phyloP scores from a whole-genome alignment of 2,113 vertebrate genomes.

The Aythya baeri region DNA sequence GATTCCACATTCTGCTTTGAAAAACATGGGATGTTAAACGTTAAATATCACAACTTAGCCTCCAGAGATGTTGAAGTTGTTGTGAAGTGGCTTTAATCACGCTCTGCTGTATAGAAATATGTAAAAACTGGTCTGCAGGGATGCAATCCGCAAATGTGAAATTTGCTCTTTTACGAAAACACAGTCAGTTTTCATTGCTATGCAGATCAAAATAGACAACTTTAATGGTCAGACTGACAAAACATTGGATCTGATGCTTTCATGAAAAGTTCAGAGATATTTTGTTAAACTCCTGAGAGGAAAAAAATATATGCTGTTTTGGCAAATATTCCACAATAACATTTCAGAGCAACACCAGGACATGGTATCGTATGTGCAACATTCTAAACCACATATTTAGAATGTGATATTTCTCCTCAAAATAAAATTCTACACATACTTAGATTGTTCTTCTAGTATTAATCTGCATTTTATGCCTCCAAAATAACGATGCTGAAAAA shows the following conservation, averaged over 20 bases:
- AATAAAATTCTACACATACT: not conserved
- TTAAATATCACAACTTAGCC: not conserved
- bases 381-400: not conserved
- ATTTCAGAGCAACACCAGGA: not conserved
- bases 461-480: not conserved
- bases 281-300: not conserved
- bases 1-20: not conserved
- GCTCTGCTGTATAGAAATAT: not conserved
- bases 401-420: not conserved
- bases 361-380: not conserved
- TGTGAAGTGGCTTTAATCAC: not conserved
- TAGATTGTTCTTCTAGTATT: not conserved
- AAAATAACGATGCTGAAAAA: not conserved
- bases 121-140: not conserved
- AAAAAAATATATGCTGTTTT: rapidly evolving
- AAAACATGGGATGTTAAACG: not conserved
- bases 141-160: not conserved
- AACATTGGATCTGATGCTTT: not conserved
- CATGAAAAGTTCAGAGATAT: not conserved
- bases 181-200: not conserved
- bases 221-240: not conserved
- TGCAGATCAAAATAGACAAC: not conserved
- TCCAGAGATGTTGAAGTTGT: not conserved
- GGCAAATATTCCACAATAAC: not conserved
- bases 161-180: not conserved